Percentiles rank a stretch among this genome's conserved stretches.
Conservation (phyloP, 2,888 invertebrate genomes). For the Drosophila anomalata region DNA sequence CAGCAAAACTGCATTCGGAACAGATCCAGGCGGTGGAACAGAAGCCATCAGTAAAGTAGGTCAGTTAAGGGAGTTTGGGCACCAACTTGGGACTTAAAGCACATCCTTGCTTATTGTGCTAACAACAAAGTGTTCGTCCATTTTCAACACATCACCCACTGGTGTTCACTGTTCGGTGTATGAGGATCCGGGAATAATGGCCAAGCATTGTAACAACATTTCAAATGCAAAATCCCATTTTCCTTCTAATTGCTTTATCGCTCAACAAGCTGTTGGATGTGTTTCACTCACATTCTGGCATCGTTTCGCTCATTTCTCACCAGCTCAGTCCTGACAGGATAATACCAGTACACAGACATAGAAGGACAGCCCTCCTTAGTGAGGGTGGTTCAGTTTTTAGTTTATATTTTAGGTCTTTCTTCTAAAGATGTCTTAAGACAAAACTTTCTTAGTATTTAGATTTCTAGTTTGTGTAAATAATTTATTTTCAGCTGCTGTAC, state of each 20-base stretch:
- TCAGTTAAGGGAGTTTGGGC: slow-evolving; percentile 64
- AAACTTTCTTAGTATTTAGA: too few relatives aligned
- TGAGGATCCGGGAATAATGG: slow-evolving; percentile 34
- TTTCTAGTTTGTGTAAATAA: background rate
- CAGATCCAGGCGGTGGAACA: slow-evolving; percentile 39
- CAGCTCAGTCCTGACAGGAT: slow-evolving; percentile 57
- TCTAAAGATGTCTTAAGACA: too few relatives aligned
- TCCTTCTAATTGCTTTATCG: slow-evolving; percentile 80
- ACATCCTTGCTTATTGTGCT: slow-evolving; percentile 73
- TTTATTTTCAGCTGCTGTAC: background rate
- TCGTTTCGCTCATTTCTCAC: slow-evolving; percentile 71
- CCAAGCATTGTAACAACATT: slow-evolving; percentile 68
- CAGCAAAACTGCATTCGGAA: slow-evolving; percentile 44
- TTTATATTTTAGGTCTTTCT: background rate
- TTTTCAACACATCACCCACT: slow-evolving; percentile 10
- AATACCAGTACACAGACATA: slow-evolving; percentile 24
- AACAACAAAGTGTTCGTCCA: slow-evolving; percentile 63
- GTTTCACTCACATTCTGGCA: slow-evolving; percentile 31
- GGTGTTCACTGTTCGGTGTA: slow-evolving; percentile 18
- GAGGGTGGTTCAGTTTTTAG: slow-evolving; percentile 22
- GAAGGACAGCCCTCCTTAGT: background rate
- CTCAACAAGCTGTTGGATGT: slow-evolving; percentile 79
- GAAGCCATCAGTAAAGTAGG: slow-evolving; percentile 63
- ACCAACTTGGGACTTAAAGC: slow-evolving; percentile 63
- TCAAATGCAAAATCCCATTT: slow-evolving; percentile 80